phyloP scores from a whole-genome alignment of 2,888 invertebrate genomes.

The Leptogaster cylindrica region DNA sequence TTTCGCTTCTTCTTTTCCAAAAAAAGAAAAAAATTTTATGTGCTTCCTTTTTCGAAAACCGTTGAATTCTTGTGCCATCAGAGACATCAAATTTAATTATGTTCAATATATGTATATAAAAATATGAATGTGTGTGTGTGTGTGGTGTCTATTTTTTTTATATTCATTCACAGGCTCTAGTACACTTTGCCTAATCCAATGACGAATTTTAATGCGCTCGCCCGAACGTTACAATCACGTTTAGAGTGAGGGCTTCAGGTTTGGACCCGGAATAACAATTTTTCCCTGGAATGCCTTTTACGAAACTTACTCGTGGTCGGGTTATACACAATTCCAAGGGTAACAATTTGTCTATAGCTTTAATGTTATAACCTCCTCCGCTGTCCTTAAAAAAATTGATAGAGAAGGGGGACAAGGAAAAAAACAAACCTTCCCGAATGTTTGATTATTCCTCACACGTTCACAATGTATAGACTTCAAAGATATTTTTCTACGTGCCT shows the following conservation, averaged over 20 bases:
- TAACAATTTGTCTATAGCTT: constrained; percentile 46
- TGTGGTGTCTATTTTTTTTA: constrained; percentile 15
- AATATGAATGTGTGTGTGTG: no score
- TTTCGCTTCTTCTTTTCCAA: no score
- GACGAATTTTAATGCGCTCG: constrained; percentile 44
- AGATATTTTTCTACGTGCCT: constrained; percentile 48
- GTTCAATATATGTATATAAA: no score
- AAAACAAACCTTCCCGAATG: no score
- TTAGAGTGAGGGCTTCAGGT: constrained; percentile 30
- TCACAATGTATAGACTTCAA: constrained; percentile 46
- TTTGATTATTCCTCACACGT: constrained; percentile 45
- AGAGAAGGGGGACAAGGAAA: no score
- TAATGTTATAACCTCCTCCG: constrained; percentile 29
- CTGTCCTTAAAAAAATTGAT: no score
- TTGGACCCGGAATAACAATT: constrained; percentile 43
- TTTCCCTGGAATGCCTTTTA: constrained; percentile 40
- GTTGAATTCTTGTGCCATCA: neutral
- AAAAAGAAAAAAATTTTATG: no score
- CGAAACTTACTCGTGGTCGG: constrained; percentile 17
- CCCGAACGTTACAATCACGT: constrained; percentile 45
- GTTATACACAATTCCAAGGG: constrained; percentile 31
- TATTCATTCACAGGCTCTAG: constrained; percentile 7
- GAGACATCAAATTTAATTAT: constrained; percentile 43
- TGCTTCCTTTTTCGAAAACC: neutral
- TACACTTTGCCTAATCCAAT: constrained; percentile 43